phyloP scores from a whole-genome alignment of 1,140 invertebrate genomes.

The Temnothorax nylanderi region DNA sequence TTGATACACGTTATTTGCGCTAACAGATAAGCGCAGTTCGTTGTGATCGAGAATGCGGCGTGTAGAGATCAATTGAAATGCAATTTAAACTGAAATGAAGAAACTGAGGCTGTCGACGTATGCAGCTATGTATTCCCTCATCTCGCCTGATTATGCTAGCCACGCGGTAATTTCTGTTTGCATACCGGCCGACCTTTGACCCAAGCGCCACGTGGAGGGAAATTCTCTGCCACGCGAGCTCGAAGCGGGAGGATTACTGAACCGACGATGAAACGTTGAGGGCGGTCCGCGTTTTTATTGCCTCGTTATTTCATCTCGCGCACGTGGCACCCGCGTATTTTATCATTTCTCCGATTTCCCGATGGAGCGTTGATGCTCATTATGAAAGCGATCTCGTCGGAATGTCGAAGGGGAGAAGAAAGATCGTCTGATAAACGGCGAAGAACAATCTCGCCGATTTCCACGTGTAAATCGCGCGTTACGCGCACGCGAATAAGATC shows the following conservation, averaged over 20 bases:
- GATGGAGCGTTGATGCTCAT: not conserved
- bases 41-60: not conserved
- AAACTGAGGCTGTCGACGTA: not conserved
- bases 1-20: not conserved
- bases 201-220: not conserved
- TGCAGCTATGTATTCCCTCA: not conserved
- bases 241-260: constrained; percentile 21
- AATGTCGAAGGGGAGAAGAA: not conserved
- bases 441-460: not conserved
- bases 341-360: not conserved
- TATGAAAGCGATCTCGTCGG: constrained; percentile 2
- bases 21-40: not conserved
- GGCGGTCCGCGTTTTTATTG: not conserved
- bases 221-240: not conserved
- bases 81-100: constrained; percentile 5
- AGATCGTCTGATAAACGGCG: not conserved
- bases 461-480: not conserved
- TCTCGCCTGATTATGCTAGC: constrained; percentile 24
- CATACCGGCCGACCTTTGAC: constrained; percentile 21
- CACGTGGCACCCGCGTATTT: constrained; percentile 1
- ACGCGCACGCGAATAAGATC: not conserved
- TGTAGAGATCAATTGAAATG: not conserved
- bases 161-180: constrained; percentile 34
- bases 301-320: not conserved
- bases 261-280: not conserved